Base-by-base conservation (phyloP, 1,140 invertebrate species). In the Schlechtendalia chinensis region DNA sequence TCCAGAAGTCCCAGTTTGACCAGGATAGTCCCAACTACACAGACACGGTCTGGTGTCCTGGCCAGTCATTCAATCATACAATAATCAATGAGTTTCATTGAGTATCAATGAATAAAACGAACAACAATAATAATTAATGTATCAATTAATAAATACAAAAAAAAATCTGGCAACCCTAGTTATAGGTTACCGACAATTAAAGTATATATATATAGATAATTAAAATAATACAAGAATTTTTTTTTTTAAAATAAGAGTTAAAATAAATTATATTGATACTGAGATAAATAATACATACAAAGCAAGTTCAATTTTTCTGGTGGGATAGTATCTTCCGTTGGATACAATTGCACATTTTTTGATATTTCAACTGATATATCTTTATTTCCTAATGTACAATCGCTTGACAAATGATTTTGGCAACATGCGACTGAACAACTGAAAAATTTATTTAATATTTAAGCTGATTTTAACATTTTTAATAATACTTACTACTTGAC, bases 391-490 rank as follows among this genome's bases (percentile, higher is more conserved):
- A n/a, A 27, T 27, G 58, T 63, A 63, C 75, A 79, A 45, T 79
- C 17, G 27, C 16, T 8, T 27, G 39, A 50, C 22, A 47, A 8
- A 79, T 79, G 75, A 79, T 63, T 79, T 47, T 79, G 39, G 10
- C 63, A 79, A 79, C 75, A 79, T 19, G 39, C 75, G 50, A 79
- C 75, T 29, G 75, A 79, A 63, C 75, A 79, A 79, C 75, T 79
- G 39, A 17, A 75, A 79, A 47, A n/a, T 50, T 12, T 12, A 8
- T 50, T 50, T 12, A 50, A 50, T 50, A 11, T 39, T 39, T 50
- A 50, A 11, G 47, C 14, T 10, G 47, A 39, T n/a, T 32, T 32
- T 54, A 56, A 56, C 10, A 14, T 53, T 74, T 72, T 27, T 32
- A 54, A 19, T 58, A 3, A 45, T 6, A 45, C 75, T 79, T 19